These are phyloP conservation scores for Enteromius radiatus DNA, from an alignment of 2,797 vertebrate species.

Conservation along the genomic window DNA sequence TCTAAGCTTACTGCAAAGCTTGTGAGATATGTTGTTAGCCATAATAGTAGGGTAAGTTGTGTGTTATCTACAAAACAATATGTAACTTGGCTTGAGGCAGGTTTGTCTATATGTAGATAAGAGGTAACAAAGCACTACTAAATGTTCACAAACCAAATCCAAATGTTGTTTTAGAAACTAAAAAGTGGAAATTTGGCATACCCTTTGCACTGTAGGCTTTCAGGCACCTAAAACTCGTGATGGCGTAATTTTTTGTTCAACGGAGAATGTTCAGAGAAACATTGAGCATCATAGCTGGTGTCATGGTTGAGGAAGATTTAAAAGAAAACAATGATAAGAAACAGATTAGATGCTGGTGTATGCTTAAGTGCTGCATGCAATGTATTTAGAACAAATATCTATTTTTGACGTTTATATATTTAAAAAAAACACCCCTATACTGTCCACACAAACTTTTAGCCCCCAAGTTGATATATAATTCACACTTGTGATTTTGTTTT, in stretches of 20 bases:
- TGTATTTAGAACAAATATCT: slow-evolving; percentile 56
- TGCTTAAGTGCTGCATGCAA: slow-evolving; percentile 44
- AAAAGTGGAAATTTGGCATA: slow-evolving; percentile 26
- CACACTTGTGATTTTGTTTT: slow-evolving; percentile 57
- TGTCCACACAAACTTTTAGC: slow-evolving; percentile 38
- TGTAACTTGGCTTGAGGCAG: slow-evolving; percentile 24
- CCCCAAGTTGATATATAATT: slow-evolving; percentile 49
- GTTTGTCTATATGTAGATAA: slow-evolving; percentile 48
- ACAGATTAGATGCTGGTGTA: slow-evolving; percentile 27
- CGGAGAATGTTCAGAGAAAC: slow-evolving; percentile 12
- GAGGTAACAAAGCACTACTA: slow-evolving; percentile 32
- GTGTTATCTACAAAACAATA: slow-evolving; percentile 31
- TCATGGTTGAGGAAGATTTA: slow-evolving; percentile 35
- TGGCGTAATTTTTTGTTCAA: slow-evolving; percentile 29
- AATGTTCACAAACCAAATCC: slow-evolving; percentile 46
- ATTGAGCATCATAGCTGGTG: slow-evolving; percentile 19
- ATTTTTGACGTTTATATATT: slow-evolving; percentile 54
- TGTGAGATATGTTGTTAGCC: slow-evolving; percentile 27
- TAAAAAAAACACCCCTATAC: slow-evolving; percentile 10
- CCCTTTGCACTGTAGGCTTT: slow-evolving; percentile 30
- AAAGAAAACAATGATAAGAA: slow-evolving; percentile 50
- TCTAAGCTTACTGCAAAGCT: not conserved
- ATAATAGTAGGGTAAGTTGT: slow-evolving; percentile 40
- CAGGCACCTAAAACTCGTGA: slow-evolving; percentile 26
- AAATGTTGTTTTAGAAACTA: slow-evolving; percentile 41